Evolutionary conservation across 2,113 vertebrate genomes (phyloP).

Genomic region (Gasterosteus nipponicus): DNA sequence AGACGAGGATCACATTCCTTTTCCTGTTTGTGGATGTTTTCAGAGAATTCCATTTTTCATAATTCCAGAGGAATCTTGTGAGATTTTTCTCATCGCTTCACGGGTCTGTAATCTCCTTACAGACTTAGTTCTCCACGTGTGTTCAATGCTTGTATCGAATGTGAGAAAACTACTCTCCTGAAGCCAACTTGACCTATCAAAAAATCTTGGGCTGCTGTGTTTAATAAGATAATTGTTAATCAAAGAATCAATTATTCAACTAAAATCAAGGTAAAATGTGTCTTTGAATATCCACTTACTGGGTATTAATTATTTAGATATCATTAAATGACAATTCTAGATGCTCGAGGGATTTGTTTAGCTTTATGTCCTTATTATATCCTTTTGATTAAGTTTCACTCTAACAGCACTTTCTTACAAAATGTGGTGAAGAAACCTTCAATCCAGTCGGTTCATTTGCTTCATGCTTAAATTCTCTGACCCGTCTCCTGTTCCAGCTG

Average conservation of each 20-base stretch:
- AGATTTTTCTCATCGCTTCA: constrained; percentile 23
- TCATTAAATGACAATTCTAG: constrained; percentile 15
- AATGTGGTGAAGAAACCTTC: constrained; percentile 16
- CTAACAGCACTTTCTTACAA: constrained; percentile 13
- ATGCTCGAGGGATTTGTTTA: constrained; percentile 9
- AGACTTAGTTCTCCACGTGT: constrained; percentile 12
- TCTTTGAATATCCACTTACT: constrained; percentile 10
- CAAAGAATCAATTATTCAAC: constrained; percentile 17
- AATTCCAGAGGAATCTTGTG: constrained; percentile 63
- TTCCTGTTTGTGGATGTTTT: constrained; percentile 57
- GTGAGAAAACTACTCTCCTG: constrained; percentile 48
- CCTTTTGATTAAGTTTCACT: constrained; percentile 9
- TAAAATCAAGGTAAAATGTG: constrained; percentile 15
- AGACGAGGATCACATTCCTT: constrained; percentile 73
- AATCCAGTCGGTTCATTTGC: constrained; percentile 19
- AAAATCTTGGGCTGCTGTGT: constrained; percentile 28
- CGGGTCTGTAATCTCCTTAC: constrained; percentile 24
- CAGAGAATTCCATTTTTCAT: constrained; percentile 61
- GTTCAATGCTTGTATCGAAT: constrained; percentile 28
- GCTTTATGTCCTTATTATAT: constrained; percentile 1
- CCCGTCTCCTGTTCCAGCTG: constrained; percentile 64
- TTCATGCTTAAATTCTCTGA: constrained; percentile 24
- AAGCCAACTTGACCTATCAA: constrained; percentile 30
- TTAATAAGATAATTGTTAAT: constrained; percentile 4
- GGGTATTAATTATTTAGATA: constrained; percentile 28